Evolutionary conservation across 92 coral and sea anemone species (phyloP).

Genomic region (Palythoa grandiflora): DNA sequence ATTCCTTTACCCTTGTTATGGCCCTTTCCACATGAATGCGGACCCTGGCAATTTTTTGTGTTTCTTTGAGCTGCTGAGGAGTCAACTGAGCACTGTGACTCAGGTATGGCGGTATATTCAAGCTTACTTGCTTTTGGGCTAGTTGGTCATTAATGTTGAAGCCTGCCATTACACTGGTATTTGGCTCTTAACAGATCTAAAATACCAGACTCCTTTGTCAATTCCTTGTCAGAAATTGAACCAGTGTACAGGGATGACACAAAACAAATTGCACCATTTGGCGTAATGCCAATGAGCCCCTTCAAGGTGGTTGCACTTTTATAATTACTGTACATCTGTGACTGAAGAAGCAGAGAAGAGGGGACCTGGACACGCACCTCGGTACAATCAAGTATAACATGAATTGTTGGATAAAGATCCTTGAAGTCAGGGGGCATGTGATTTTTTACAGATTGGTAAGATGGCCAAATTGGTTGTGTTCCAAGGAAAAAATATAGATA

Average conservation of each 20-base stretch:
- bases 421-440: slow-evolving; percentile 52
- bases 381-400: slow-evolving; percentile 49
- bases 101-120: not conserved
- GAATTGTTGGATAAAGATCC: slow-evolving; percentile 28
- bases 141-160: not conserved
- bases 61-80: slow-evolving; percentile 31
- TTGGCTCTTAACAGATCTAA: not conserved
- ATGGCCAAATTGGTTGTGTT: slow-evolving; percentile 49
- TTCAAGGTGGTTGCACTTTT: slow-evolving; percentile 9
- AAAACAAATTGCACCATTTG: slow-evolving; percentile 16
- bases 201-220: slow-evolving; percentile 17
- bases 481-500: slow-evolving; percentile 65
- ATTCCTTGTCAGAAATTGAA: slow-evolving; percentile 19
- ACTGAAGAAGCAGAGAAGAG: slow-evolving; percentile 44
- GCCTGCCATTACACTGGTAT: not conserved
- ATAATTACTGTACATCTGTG: slow-evolving; percentile 37
- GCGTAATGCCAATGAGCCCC: slow-evolving; percentile 12
- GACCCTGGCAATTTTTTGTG: slow-evolving; percentile 57
- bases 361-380: slow-evolving; percentile 43
- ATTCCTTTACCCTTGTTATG: slow-evolving; percentile 63
- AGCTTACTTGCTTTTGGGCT: not conserved
- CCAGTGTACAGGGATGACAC: slow-evolving; percentile 1
- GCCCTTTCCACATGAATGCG: slow-evolving; percentile 73
- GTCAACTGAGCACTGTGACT: not conserved
- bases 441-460: slow-evolving; percentile 22